These are phyloP conservation scores for Trichonephila clavata DNA, from an alignment of 1,140 invertebrate genomes.

Conservation along the genomic window DNA sequence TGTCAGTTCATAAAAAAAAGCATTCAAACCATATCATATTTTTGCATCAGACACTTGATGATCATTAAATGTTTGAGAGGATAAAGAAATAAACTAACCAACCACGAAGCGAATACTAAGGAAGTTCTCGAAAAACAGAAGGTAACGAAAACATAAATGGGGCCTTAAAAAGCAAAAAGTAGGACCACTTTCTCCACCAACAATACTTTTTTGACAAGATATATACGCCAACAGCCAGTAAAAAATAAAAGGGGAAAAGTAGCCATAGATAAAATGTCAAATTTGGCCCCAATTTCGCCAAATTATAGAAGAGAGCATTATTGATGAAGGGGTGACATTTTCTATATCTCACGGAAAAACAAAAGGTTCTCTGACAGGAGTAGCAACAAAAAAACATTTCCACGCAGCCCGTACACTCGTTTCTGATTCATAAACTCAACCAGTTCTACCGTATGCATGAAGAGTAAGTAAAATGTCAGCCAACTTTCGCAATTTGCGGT, in stretches of 20 bases:
- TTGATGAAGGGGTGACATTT: slow-evolving; percentile 16
- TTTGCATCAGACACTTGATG: neutral
- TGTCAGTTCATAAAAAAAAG: neutral
- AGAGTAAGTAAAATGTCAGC: slow-evolving; percentile 7
- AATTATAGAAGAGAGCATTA: slow-evolving; percentile 48
- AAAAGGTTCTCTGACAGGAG: slow-evolving; percentile 37
- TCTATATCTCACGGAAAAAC: slow-evolving; percentile 37
- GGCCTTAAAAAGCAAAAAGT: neutral
- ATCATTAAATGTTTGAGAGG: neutral
- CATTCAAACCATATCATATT: neutral
- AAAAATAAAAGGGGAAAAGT: neutral
- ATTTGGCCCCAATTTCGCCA: slow-evolving; percentile 46
- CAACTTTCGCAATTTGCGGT: slow-evolving; percentile 37
- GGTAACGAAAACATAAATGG: neutral
- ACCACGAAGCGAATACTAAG: neutral
- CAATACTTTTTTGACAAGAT: slow-evolving; percentile 9
- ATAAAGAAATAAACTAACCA: neutral
- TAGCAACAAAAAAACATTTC: slow-evolving; percentile 6
- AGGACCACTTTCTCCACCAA: neutral
- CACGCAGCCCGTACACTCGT: neutral
- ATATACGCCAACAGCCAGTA: neutral
- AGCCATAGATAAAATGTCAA: slow-evolving; percentile 8
- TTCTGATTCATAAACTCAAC: slow-evolving; percentile 13
- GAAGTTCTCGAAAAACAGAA: neutral
- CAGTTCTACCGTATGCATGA: neutral